Conservation (phyloP, 2,797 vertebrate species). For the Enteromius fasciolatus region DNA sequence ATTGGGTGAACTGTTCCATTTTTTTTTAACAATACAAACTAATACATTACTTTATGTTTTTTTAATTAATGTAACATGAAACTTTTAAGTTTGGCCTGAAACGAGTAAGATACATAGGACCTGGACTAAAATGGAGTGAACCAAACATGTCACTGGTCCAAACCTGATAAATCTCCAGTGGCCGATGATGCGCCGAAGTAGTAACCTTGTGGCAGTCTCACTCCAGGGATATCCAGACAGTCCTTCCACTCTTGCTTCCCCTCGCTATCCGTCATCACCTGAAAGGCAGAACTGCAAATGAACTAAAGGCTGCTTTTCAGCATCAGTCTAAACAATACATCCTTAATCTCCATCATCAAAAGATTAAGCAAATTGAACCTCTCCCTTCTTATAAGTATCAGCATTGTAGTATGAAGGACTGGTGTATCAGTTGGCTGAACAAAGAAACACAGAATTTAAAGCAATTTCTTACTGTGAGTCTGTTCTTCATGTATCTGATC, state of each 20-base stretch:
- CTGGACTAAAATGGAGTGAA: not conserved
- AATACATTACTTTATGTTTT: not conserved
- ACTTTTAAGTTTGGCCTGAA: not conserved
- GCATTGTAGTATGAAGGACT: not conserved
- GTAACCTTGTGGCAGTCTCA: slow-evolving; percentile 86
- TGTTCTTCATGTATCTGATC: slow-evolving; percentile 86
- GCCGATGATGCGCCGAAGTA: slow-evolving; percentile 89
- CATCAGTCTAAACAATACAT: not conserved
- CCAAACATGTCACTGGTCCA: not conserved
- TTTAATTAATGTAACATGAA: not conserved
- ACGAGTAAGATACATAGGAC: not conserved
- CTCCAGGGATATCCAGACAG: slow-evolving; percentile 84
- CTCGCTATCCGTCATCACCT: slow-evolving; percentile 89
- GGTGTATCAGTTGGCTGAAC: not conserved
- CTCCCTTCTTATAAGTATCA: not conserved
- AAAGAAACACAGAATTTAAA: not conserved
- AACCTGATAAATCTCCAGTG: slow-evolving; percentile 93
- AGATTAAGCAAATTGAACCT: not conserved
- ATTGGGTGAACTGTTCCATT: not conserved
- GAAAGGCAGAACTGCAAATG: slow-evolving; percentile 5
- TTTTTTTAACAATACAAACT: not conserved
- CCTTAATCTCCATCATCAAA: not conserved
- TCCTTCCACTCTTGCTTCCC: slow-evolving; percentile 90
- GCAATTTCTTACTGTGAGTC: slow-evolving; percentile 80
- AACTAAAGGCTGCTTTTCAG: not conserved